These are phyloP conservation scores for Aselliscus stoliczkanus DNA, from an alignment of 2,797 vertebrate species.

Conservation along the genomic window DNA sequence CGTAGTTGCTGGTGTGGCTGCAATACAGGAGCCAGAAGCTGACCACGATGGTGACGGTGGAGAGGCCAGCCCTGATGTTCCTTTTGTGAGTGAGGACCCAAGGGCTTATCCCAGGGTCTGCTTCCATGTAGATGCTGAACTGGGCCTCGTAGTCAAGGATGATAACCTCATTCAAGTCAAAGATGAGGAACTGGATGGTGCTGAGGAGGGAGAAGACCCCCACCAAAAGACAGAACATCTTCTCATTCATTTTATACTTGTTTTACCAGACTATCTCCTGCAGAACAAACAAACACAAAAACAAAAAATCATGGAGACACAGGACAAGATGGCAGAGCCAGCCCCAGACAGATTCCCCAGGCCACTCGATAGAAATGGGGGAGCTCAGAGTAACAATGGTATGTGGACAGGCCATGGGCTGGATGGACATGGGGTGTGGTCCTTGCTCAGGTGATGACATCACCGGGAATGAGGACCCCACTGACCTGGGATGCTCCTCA, in stretches of 20 bases:
- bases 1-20: background rate
- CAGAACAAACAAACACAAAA: background rate
- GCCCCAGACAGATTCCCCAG: background rate
- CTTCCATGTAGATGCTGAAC: background rate
- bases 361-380: background rate
- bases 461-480: background rate
- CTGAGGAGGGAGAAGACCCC: slow-evolving; percentile 55
- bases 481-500: background rate
- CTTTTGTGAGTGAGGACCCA: background rate
- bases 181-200: slow-evolving; percentile 63
- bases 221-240: background rate
- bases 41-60: background rate
- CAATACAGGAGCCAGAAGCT: slow-evolving; percentile 53
- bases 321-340: background rate
- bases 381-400: no score
- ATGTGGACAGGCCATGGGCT: background rate
- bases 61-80: background rate
- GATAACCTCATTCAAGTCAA: background rate
- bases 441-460: background rate
- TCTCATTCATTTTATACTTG: background rate
- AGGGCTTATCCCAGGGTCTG: fast-evolving
- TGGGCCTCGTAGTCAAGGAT: background rate
- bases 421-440: background rate
- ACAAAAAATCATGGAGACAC: background rate
- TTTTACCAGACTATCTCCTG: background rate